Base-by-base conservation (phyloP, 2,797 vertebrate species). In the Balearica regulorum region DNA sequence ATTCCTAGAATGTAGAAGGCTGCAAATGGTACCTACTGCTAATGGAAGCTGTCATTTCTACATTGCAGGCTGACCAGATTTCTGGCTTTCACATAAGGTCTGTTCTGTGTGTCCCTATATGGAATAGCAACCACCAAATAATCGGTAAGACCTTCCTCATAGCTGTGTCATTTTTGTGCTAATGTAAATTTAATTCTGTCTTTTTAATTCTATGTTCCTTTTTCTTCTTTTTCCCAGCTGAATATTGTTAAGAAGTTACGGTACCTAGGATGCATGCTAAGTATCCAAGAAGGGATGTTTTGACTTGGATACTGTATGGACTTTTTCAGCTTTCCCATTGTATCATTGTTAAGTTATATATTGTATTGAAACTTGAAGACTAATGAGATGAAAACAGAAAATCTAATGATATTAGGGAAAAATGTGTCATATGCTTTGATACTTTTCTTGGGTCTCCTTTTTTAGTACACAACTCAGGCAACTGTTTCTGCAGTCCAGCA, bases 81-180 rank as follows among this genome's bases (percentile, higher is more conserved):
- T 99, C 99, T 62, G 99, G 99, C 90, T 99, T 99, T 97, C 99
- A 99, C 86, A 99, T 99, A 96, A 98, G 99, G 92, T 99, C 99
- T 44, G 99, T 99, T 96, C 98, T 99, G 75, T 99, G 99, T 94
- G 99, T 99, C 94, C 99, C 99, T 49, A 99, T 99, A 97, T 99
- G 99, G 99, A 99, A 99, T 97, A 99, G 99, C 98, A 99, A 98
- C 96, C 99, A 99, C 94, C 99, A 99, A 98, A 99, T 99, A 98
- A 99, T 99, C 41, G 99, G 99, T 99, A 98, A 98, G 99, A 97
- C 15, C 64, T 79, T 82, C 54, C 31, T 78, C 14, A 29, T 16
- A 49, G 78, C 26, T 71, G 20, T 5, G 17, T 53, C 20, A 7
- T 78, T 93, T 48, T 92, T 89, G 39, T 92, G 35, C 39, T 73